Conservation (phyloP, 1,140 invertebrate species). For the Holcopasites calliopsidis region DNA sequence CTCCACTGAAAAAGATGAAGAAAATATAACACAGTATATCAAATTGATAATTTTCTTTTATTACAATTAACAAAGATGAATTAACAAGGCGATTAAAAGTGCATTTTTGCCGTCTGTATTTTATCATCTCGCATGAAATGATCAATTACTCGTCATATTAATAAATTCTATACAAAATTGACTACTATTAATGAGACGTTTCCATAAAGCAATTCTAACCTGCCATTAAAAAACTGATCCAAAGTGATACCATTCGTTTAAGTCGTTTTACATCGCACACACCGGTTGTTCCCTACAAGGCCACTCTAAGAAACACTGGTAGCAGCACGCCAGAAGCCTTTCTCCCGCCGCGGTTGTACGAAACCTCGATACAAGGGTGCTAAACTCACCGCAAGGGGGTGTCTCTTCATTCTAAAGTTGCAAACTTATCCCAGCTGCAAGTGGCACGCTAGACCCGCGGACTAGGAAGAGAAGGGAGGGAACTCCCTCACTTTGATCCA, state of each 20-base stretch:
- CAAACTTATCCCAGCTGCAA: slow-evolving; percentile 57
- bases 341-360: slow-evolving; percentile 15
- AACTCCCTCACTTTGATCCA: slow-evolving; percentile 59
- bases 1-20: too few relatives aligned
- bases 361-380: slow-evolving; percentile 55
- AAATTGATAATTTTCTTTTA: too few relatives aligned
- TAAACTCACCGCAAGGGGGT: slow-evolving; percentile 57
- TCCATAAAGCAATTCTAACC: too few relatives aligned
- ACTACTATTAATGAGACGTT: too few relatives aligned
- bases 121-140: too few relatives aligned
- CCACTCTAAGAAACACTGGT: slow-evolving; percentile 19
- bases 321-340: slow-evolving; percentile 1
- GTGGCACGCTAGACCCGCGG: slow-evolving; percentile 6
- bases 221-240: background rate
- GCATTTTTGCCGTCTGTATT: too few relatives aligned
- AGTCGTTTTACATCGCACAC: background rate
- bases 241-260: background rate
- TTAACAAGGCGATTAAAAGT: too few relatives aligned
- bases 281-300: background rate
- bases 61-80: too few relatives aligned
- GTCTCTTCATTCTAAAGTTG: slow-evolving; percentile 57
- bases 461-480: background rate
- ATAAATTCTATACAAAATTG: too few relatives aligned
- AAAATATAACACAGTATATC: too few relatives aligned
- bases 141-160: too few relatives aligned